Conservation (phyloP, 2,113 vertebrate species). For the Columba janthina region DNA sequence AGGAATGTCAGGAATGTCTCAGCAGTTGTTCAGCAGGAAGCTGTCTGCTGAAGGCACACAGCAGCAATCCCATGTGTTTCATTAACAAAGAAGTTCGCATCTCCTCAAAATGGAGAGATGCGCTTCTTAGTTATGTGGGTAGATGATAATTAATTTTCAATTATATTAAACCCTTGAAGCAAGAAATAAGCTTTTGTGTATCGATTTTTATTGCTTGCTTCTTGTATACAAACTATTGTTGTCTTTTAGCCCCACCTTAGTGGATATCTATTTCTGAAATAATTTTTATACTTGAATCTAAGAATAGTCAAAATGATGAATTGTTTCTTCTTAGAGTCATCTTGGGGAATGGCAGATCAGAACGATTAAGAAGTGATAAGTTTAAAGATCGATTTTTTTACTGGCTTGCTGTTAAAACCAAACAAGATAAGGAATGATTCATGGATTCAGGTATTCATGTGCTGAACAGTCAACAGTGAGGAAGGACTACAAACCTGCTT, state of each 20-base stretch:
- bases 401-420: neutral
- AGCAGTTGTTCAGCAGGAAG: conserved; percentile 15
- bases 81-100: neutral
- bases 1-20: conserved; percentile 60
- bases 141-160: neutral
- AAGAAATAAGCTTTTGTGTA: neutral
- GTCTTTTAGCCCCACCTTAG: neutral
- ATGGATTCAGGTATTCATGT: neutral
- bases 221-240: neutral
- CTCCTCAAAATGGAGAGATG: neutral
- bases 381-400: neutral
- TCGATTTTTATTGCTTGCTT: neutral
- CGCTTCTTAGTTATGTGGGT: neutral
- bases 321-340: neutral
- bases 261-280: neutral
- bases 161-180: neutral
- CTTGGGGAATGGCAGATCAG: neutral
- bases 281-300: neutral
- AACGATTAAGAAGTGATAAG: neutral
- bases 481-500: neutral
- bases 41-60: neutral
- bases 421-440: neutral
- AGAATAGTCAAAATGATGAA: neutral
- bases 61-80: neutral
- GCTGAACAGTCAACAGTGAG: neutral